Evolutionary conservation across 2,888 invertebrate genomes (phyloP).

Genomic region (Bombyx huttoni): DNA sequence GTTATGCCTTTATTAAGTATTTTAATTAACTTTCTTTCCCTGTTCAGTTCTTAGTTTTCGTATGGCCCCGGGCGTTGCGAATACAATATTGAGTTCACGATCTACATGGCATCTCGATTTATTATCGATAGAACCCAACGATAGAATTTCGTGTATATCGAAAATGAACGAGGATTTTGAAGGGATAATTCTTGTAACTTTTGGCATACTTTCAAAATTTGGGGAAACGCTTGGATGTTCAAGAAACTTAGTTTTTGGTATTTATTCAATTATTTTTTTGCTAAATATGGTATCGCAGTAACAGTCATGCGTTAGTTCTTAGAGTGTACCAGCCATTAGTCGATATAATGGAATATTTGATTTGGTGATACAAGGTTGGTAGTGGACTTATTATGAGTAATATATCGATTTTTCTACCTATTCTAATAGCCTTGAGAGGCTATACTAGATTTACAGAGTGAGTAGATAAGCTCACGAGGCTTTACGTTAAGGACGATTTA

Average conservation of each 20-base stretch:
- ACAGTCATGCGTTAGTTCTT: too few relatives aligned
- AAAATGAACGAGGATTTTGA: neutral
- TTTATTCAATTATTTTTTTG: too few relatives aligned
- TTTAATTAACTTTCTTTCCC: constrained; percentile 56
- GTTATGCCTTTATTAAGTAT: constrained; percentile 51
- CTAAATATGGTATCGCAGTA: too few relatives aligned
- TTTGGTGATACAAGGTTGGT: too few relatives aligned
- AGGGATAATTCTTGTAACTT: neutral
- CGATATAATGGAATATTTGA: too few relatives aligned
- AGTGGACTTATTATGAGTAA: too few relatives aligned
- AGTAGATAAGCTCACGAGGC: too few relatives aligned
- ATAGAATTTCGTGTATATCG: constrained; percentile 6
- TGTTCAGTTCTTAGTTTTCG: constrained; percentile 36
- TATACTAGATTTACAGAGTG: too few relatives aligned
- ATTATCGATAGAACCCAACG: constrained; percentile 11
- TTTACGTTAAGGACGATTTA: too few relatives aligned
- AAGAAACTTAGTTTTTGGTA: neutral
- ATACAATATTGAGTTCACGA: constrained; percentile 27
- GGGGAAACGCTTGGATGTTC: neutral
- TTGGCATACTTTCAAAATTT: neutral
- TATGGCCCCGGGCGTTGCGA: constrained; percentile 21
- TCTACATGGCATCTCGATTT: constrained; percentile 17
- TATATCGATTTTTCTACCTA: too few relatives aligned
- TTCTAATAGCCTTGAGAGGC: too few relatives aligned
- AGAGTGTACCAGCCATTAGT: too few relatives aligned